Evolutionary conservation across 2,797 vertebrate genomes (phyloP), one percentile per base, ranked within the genome.

Genomic region (Peromyscus nudipes): DNA sequence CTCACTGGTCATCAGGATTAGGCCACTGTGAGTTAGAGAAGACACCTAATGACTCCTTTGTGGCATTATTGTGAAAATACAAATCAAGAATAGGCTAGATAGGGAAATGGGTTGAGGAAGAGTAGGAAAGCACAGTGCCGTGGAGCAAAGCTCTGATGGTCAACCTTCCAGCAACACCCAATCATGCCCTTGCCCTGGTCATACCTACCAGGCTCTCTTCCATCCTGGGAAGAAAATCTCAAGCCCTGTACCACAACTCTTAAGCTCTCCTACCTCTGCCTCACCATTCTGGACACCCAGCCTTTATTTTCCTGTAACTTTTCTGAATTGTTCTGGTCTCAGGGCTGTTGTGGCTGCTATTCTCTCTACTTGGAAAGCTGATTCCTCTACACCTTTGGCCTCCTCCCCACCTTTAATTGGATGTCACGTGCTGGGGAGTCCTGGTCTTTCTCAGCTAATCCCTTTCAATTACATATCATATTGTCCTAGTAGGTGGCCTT

Each of bases 51-150:
- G 9, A 29, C n/a, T 87, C 34, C 60, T 37, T 19, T 29, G 49
- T 0, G 9, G 1, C 23, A 21, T 27, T 3, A 57, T 0, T 40
- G 65, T 23, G 37, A 57, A 83, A 64, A 84, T 31, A 34, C 57
- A 55, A n/a, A 43, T 31, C 40, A n/a, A 43, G 73, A n/a, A 40
- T 13, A 6, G 9, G 60, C 52, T 4, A 2, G 82, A 23, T 6
- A 3, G 9, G 29, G 40, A 8, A 52, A 6, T 21, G 2, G 0
- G 1, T 6, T 10, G 1, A n/a, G 25, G 6, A 52, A 14, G 73
- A 13, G 13, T 10, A 13, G 12, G 9, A 13, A 34, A 57, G 27
- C 0, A 23, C 23, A 55, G 31, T 0, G 29, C 34, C 14, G 0
- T 3, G 21, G 25, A 65, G 29, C 76, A 81, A 55, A 43, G 14